Conservation (phyloP, 2,888 invertebrate genomes). For the Euproctis similis region DNA sequence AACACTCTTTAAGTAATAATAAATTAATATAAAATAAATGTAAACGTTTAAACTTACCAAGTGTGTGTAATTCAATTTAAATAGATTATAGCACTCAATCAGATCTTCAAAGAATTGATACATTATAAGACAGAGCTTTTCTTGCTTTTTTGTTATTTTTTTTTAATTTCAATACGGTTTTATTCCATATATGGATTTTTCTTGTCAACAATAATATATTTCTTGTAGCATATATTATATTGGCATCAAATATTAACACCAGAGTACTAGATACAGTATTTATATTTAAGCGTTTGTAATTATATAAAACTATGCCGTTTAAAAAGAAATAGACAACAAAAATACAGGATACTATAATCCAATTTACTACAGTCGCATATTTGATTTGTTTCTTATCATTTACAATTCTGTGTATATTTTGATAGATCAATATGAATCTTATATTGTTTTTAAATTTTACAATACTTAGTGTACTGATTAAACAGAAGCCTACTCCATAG, state of each 20-base stretch:
- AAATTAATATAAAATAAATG: too few species aligned
- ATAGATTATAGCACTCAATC: too few species aligned
- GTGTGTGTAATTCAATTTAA: background rate
- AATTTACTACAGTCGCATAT: too few species aligned
- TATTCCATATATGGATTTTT: background rate
- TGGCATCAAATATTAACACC: background rate
- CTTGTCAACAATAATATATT: background rate
- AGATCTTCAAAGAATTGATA: background rate
- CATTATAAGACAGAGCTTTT: background rate
- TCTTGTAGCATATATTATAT: background rate
- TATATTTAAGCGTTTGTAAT: too few species aligned
- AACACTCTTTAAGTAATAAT: too few species aligned
- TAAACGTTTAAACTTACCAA: background rate
- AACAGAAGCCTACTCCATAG: background rate
- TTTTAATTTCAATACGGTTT: background rate
- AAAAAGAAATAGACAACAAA: too few species aligned
- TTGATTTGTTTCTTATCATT: too few species aligned
- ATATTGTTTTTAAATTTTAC: slow-evolving; percentile 1
- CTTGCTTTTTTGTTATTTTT: background rate
- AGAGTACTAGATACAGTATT: background rate
- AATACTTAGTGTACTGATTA: slow-evolving; percentile 3
- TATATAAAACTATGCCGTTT: too few species aligned
- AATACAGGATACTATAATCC: too few species aligned
- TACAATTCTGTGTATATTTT: slow-evolving; percentile 4
- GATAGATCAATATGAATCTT: slow-evolving; percentile 5